phyloP scores from a whole-genome alignment of 2,888 invertebrate species.

The Ophioninae sp. region DNA sequence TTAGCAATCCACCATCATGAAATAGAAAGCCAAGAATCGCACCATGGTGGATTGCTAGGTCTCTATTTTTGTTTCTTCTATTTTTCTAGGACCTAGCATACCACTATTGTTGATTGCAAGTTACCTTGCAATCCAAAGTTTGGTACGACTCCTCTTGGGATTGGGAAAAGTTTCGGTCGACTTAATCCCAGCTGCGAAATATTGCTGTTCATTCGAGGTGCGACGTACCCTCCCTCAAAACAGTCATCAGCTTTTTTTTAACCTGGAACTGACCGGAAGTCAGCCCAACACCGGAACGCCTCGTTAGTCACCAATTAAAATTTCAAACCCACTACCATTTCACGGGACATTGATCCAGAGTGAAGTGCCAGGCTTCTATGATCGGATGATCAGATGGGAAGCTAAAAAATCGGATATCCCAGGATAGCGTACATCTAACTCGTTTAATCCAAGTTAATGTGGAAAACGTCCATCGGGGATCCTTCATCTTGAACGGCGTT shows the following conservation, averaged over 20 bases:
- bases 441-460: neutral
- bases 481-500: no score
- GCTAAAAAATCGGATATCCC: constrained; percentile 1
- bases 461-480: neutral
- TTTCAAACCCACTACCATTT: constrained; percentile 23
- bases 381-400: neutral
- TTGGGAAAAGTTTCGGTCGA: no score
- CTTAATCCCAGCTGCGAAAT: no score
- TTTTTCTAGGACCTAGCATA: no score
- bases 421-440: neutral
- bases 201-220: constrained; percentile 60
- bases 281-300: constrained; percentile 39
- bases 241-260: constrained; percentile 36
- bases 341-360: constrained; percentile 3
- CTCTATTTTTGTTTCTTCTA: no score
- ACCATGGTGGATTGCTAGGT: no score
- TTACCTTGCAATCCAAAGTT: no score
- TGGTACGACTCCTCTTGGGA: no score
- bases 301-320: constrained; percentile 57
- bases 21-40: no score
- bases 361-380: constrained; percentile 3
- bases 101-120: no score
- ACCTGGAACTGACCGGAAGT: constrained; percentile 57
- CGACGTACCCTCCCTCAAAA: constrained; percentile 22
- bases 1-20: neutral